Conservation (phyloP, 1,140 invertebrate species). For the Drosophila ficusphila region DNA sequence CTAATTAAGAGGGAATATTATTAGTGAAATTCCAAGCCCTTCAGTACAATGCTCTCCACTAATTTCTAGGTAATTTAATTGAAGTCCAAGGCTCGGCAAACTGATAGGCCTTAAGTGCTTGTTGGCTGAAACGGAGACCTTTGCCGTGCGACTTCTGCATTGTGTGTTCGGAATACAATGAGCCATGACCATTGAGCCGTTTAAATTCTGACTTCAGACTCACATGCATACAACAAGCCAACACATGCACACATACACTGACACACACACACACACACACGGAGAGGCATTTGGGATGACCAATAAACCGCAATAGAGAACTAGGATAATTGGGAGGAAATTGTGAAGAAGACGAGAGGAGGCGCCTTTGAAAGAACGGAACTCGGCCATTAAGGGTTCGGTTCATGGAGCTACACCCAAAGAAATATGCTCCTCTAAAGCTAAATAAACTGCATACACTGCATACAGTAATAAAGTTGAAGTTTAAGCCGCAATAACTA, state of each 20-base stretch:
- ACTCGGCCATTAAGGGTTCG: neutral
- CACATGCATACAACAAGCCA: neutral
- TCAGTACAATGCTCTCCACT: neutral
- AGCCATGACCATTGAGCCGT: constrained; percentile 21
- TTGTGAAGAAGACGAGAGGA: neutral
- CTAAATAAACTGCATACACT: no score
- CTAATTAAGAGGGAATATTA: constrained; percentile 64
- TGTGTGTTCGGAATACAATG: constrained; percentile 15
- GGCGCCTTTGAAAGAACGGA: neutral
- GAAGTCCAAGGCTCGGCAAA: constrained; percentile 41
- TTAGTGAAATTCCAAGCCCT: neutral
- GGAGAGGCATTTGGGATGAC: no score
- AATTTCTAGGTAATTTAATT: constrained; percentile 15
- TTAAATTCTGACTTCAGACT: neutral
- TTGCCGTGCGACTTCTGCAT: constrained; percentile 29
- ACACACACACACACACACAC: no score
- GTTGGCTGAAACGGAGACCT: constrained; percentile 33
- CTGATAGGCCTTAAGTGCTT: constrained; percentile 66
- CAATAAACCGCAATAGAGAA: neutral
- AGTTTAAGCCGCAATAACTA: no score
- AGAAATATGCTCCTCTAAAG: no score
- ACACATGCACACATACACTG: neutral
- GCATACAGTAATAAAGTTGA: no score
- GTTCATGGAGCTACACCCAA: no score
- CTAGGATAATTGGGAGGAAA: neutral